Conservation (phyloP, 1,140 invertebrate species). For the Bombyx mori region ASM3026992v2 NC_085109.1:8271001-8271500, state of each 20-base stretch:
- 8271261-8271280: no score
- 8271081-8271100: no score
- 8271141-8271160: no score
- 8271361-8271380: constrained; percentile 9
- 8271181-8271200: constrained; percentile 4
- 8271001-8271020: neutral
- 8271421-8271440: constrained; percentile 7
- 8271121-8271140: no score
- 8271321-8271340: neutral
- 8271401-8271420: constrained; percentile 7
- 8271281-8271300: no score
- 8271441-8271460: constrained; percentile 7
- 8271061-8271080: no score
- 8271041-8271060: no score
- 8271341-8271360: neutral
- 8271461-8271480: constrained; percentile 8
- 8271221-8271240: constrained; percentile 2
- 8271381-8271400: constrained; percentile 5
- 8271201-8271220: neutral
- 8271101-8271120: no score
- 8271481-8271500: constrained; percentile 42
- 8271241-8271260: neutral
- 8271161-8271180: no score
- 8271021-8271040: no score
- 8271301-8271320: no score